Percentiles rank a stretch among this genome's conserved stretches.
Conservation (phyloP, 2,113 vertebrate genomes). For the Paratilapia polleni region DNA sequence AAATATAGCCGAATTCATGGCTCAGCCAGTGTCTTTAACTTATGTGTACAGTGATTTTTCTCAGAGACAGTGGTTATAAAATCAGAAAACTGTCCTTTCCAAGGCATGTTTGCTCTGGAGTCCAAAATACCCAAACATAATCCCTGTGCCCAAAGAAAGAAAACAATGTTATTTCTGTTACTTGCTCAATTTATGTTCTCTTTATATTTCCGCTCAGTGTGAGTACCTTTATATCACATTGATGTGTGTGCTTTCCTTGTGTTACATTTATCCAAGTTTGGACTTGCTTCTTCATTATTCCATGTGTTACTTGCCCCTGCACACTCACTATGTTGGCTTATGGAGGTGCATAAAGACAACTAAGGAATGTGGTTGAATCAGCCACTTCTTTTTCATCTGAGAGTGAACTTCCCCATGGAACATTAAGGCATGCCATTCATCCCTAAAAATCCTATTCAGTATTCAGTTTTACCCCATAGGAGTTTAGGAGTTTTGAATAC, state of each 20-base stretch:
- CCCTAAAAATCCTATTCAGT: conserved; percentile 13
- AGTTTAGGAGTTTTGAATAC: conserved; percentile 17
- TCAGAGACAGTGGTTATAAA: neutral
- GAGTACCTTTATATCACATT: neutral
- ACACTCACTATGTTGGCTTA: neutral
- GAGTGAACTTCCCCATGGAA: conserved; percentile 11
- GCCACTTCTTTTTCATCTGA: conserved; percentile 29
- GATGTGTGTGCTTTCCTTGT: neutral
- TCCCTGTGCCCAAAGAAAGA: neutral
- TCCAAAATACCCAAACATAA: conserved; percentile 5
- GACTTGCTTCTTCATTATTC: conserved; percentile 4
- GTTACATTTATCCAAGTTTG: neutral
- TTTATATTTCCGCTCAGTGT: neutral
- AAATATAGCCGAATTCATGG: neutral
- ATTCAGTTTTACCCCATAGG: neutral
- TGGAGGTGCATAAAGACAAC: neutral
- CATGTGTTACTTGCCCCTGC: conserved; percentile 12
- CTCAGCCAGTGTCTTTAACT: neutral
- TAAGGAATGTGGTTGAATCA: neutral
- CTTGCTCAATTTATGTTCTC: neutral
- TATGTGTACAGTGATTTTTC: neutral
- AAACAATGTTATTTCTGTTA: too few relatives aligned
- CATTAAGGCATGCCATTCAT: neutral
- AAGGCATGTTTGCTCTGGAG: neutral
- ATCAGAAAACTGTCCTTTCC: conserved; percentile 1